These are phyloP conservation scores for Thripadectes ignobilis DNA, from an alignment of 2,797 vertebrate genomes.

Conservation along the genomic window DNA sequence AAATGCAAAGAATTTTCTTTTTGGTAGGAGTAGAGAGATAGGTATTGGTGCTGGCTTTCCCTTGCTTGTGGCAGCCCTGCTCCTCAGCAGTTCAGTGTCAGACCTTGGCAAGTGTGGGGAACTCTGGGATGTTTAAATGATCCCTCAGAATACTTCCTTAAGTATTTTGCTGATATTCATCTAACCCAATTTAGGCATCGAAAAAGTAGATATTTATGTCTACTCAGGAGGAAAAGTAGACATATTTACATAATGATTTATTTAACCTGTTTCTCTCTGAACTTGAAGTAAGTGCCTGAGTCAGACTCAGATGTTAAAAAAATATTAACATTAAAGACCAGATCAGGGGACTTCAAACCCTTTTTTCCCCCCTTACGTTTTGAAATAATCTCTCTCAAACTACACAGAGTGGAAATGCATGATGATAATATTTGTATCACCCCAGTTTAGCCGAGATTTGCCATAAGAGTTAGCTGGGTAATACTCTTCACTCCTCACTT, in stretches of 20 bases:
- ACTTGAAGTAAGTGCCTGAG: neutral
- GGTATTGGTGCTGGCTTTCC: neutral
- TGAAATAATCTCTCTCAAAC: neutral
- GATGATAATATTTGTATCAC: neutral
- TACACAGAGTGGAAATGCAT: neutral
- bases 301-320: neutral
- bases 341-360: neutral
- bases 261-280: conserved; percentile 7
- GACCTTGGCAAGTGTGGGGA: neutral
- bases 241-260: neutral
- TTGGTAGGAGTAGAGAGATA: neutral
- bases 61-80: neutral
- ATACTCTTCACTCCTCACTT: neutral
- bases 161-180: neutral
- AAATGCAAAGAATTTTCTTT: neutral
- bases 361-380: neutral
- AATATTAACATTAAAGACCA: neutral
- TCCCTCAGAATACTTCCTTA: neutral
- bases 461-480: neutral
- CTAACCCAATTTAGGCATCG: neutral
- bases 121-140: neutral
- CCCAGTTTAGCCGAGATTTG: neutral
- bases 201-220: neutral
- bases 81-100: neutral
- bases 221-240: neutral